A percentile compares a stretch with the other conserved stretches of the same genome.
Evolutionary conservation across 1,140 invertebrate species (phyloP).

Genomic region (Atta cephalotes): DNA sequence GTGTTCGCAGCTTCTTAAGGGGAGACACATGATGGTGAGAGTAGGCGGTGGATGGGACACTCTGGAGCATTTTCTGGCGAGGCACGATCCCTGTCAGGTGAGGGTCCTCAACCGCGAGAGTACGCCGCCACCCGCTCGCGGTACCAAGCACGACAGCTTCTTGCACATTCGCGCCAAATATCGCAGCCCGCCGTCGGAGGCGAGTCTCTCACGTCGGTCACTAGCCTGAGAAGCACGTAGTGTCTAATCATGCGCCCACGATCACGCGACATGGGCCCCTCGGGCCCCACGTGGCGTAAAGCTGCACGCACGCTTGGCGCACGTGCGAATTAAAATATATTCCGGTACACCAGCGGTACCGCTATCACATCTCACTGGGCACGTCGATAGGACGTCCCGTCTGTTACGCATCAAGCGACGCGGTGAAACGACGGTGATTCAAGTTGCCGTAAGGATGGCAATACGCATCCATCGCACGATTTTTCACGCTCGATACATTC

Average conservation of each 20-base stretch:
- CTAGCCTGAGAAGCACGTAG: constrained; percentile 75
- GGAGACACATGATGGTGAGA: constrained; percentile 96
- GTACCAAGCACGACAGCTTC: constrained; percentile 86
- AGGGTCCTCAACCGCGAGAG: constrained; percentile 88
- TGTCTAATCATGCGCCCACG: constrained; percentile 71
- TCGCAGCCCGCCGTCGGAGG: constrained; percentile 88
- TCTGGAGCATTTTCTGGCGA: constrained; percentile 95
- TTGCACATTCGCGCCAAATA: constrained; percentile 92
- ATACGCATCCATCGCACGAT: constrained; percentile 12
- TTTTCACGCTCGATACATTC: constrained; percentile 35
- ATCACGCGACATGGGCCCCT: not conserved
- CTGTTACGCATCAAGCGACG: not conserved
- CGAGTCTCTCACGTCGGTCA: constrained; percentile 78
- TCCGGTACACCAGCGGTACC: not conserved
- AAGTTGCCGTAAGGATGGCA: constrained; percentile 14
- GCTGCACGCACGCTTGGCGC: constrained; percentile 21
- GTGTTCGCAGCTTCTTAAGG: constrained; percentile 91
- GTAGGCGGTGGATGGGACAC: constrained; percentile 98
- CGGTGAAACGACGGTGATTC: constrained; percentile 27
- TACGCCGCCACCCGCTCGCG: constrained; percentile 78
- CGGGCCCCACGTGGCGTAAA: not conserved
- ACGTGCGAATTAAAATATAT: constrained; percentile 31
- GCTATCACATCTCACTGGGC: constrained; percentile 13
- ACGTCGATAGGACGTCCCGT: not conserved
- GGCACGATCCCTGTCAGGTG: constrained; percentile 96